Percentiles rank a stretch among this genome's conserved stretches.
Conservation (phyloP, 2,797 vertebrate species). For the Onychomys torridus region DNA sequence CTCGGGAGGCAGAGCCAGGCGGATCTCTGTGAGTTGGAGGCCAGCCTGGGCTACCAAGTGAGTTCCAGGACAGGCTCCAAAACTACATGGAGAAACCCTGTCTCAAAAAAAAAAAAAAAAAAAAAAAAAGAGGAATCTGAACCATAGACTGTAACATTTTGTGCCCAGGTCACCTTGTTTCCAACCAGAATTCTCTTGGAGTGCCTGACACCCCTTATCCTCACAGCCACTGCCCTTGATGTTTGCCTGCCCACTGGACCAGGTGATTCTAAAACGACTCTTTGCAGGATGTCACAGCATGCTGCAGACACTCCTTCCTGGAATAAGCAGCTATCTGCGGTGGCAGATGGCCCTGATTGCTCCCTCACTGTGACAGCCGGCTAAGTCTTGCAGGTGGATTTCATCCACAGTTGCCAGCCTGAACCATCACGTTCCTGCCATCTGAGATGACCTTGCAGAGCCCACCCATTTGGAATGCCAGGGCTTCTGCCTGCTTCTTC, state of each 20-base stretch:
- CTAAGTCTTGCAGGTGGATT: accelerated
- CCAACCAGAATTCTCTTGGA: background rate
- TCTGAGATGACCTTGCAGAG: background rate
- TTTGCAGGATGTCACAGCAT: background rate
- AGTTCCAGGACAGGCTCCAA: too few species aligned
- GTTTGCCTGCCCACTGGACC: background rate
- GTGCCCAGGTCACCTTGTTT: background rate
- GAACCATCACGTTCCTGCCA: accelerated
- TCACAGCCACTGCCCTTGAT: background rate
- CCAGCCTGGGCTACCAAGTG: too few species aligned
- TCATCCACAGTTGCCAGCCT: background rate
- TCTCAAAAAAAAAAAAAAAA: too few species aligned
- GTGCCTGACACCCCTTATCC: too few species aligned
- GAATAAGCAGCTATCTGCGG: background rate
- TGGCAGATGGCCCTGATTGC: background rate
- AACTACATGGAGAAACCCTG: too few species aligned
- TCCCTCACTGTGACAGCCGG: accelerated
- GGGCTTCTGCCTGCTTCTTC: background rate
- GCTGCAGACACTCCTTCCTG: background rate
- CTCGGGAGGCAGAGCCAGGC: too few species aligned
- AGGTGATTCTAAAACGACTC: background rate
- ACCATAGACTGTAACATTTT: background rate
- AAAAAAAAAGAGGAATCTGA: background rate
- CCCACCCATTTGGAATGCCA: background rate
- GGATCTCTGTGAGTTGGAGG: too few species aligned